Base-by-base conservation (phyloP, 1,140 invertebrate genomes). In the Nilaparvata lugens region DNA sequence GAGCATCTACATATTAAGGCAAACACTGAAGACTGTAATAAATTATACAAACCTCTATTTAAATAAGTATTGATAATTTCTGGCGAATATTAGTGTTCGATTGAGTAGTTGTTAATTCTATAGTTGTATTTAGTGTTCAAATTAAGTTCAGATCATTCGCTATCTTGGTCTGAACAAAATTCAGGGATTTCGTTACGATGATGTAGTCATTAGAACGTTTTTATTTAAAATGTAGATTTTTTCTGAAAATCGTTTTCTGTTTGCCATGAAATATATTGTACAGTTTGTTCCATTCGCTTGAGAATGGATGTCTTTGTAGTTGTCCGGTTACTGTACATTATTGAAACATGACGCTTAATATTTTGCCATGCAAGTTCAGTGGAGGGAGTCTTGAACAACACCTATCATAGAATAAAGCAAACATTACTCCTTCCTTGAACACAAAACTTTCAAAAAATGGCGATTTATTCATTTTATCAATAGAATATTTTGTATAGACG, bases 331-430 rank as follows among this genome's bases (percentile, higher is more conserved):
- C 45, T 48, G 45, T 48, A 48, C 45, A 48, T 18, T 48, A 35
- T 48, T 48, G 45, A 48, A 48, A 48, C 45, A 23, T 48, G 21
- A 48, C 45, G 45, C 45, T 48, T 48, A 48, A 35, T 48, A 48
- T 48, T 19, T 48, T 48, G 45, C 45, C 45, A 48, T 48, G 45
- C 31, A 35, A 35, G 31, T 35, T 35, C 14, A 54, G 23, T 54
- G 23, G 25, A 52, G 9, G 19, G 13, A 16, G n/a, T 25, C 9
- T 25, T 9, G 16, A 54, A 35, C 21, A 16, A 35, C 2, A 11
- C 25, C 9, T 54, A 35, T 35, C 31, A 35, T 35, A 4, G 31
- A 35, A 35, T 35, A 35, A 35, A 2, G 9, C 13, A 4, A 35
- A 11, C 1, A 35, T 35, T 35, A 35, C 13, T 35, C 31, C 9